Evolutionary conservation across 1,140 invertebrate species (phyloP).

Genomic region (Procambarus clarkii): DNA sequence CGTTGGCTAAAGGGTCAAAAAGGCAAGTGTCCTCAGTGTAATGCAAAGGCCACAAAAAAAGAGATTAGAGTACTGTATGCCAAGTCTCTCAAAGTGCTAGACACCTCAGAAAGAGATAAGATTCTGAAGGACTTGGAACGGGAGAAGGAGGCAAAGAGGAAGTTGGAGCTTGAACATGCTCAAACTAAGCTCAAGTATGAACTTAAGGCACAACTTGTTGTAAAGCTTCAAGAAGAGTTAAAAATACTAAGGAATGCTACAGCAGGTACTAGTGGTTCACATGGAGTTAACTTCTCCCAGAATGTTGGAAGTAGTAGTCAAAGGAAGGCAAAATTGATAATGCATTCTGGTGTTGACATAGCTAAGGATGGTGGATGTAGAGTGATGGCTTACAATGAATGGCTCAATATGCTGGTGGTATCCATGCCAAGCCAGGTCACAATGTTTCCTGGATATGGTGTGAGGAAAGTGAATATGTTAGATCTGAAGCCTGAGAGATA

Average conservation of each 20-base stretch:
- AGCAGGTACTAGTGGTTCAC: slow-evolving; percentile 1
- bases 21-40: slow-evolving; percentile 88
- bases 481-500: slow-evolving; percentile 75
- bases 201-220: slow-evolving; percentile 75
- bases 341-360: slow-evolving; percentile 28
- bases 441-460: slow-evolving; percentile 86
- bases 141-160: slow-evolving; percentile 76
- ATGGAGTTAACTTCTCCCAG: not conserved
- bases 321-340: slow-evolving; percentile 25
- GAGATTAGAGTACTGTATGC: slow-evolving; percentile 88
- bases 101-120: slow-evolving; percentile 82
- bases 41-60: slow-evolving; percentile 83
- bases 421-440: slow-evolving; percentile 84
- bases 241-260: slow-evolving; percentile 24
- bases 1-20: slow-evolving; percentile 82
- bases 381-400: slow-evolving; percentile 84
- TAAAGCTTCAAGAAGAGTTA: slow-evolving; percentile 72
- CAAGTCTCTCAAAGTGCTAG: slow-evolving; percentile 80
- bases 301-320: not conserved
- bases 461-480: slow-evolving; percentile 84
- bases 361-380: slow-evolving; percentile 82
- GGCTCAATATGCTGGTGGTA: slow-evolving; percentile 81
- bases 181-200: slow-evolving; percentile 74
- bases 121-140: slow-evolving; percentile 78
- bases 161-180: slow-evolving; percentile 78